Evolutionary conservation across 2,797 vertebrate genomes (phyloP).

Genomic region (Chromis chromis): DNA sequence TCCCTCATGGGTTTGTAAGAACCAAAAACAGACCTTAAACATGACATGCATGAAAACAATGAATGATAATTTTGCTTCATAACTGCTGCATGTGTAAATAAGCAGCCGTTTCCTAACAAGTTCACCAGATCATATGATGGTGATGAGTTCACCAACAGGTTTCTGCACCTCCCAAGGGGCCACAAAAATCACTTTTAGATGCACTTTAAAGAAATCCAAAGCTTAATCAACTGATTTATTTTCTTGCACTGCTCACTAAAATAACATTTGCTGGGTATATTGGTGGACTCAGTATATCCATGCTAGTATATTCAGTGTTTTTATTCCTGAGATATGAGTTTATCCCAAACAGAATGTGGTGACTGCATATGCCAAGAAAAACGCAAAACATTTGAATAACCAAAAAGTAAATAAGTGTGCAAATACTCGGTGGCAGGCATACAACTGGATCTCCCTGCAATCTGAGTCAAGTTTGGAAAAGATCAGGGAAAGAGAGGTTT

Average conservation of each 20-base stretch:
- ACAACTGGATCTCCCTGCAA: constrained; percentile 20
- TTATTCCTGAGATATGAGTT: constrained; percentile 18
- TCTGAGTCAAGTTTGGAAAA: constrained; percentile 36
- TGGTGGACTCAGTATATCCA: neutral
- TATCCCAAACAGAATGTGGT: constrained; percentile 43
- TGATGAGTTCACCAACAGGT: neutral
- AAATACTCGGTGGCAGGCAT: constrained; percentile 21
- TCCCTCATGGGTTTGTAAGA: neutral
- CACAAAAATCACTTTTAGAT: neutral
- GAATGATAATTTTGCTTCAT: neutral
- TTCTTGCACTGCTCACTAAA: neutral
- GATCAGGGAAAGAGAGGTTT: constrained; percentile 47
- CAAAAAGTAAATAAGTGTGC: constrained; percentile 37
- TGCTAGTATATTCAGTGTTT: constrained; percentile 13
- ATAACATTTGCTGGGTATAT: constrained; percentile 9
- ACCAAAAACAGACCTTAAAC: neutral
- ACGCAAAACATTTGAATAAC: constrained; percentile 31
- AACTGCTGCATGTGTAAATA: neutral
- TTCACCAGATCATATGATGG: neutral
- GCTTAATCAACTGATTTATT: neutral
- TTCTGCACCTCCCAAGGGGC: neutral
- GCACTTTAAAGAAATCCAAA: neutral
- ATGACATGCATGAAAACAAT: neutral
- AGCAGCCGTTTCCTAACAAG: neutral
- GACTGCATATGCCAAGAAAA: constrained; percentile 35